Percentiles rank a stretch among this genome's conserved stretches.
Evolutionary conservation across 2,888 invertebrate genomes (phyloP).

Genomic region (Anagyrus pseudococci): DNA sequence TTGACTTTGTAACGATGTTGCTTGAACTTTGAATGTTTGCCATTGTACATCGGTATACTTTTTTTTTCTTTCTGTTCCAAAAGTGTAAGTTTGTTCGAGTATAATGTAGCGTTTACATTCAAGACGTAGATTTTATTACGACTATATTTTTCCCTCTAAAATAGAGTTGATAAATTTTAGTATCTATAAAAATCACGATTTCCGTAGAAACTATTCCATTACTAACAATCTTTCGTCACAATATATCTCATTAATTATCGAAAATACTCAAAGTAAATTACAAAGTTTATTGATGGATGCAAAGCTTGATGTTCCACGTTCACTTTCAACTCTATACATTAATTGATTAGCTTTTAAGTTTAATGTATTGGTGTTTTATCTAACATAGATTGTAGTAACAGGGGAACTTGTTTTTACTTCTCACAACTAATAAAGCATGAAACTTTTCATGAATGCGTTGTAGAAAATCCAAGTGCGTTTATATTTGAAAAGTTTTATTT

Average conservation of each 20-base stretch:
- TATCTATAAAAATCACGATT: neutral
- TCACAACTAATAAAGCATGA: constrained; percentile 25
- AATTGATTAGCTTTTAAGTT: constrained; percentile 22
- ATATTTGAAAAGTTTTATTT: constrained; percentile 17
- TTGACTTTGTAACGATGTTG: constrained; percentile 20
- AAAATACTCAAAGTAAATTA: constrained; percentile 6
- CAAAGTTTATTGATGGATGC: constrained; percentile 19
- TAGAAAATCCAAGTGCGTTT: constrained; percentile 7
- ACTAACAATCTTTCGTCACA: constrained; percentile 7
- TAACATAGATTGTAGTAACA: constrained; percentile 13
- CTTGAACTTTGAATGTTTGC: constrained; percentile 22
- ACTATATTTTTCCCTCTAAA: neutral
- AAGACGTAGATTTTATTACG: no score
- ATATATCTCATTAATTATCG: constrained; percentile 3
- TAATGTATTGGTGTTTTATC: constrained; percentile 22
- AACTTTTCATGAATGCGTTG: constrained; percentile 18
- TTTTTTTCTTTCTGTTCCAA: neutral
- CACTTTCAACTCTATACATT: constrained; percentile 1
- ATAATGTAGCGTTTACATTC: neutral
- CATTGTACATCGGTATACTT: neutral
- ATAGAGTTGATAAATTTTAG: constrained; percentile 3
- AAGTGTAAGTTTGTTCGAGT: neutral
- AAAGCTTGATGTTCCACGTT: constrained; percentile 19
- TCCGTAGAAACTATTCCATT: neutral
- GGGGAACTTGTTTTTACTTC: constrained; percentile 8